These are phyloP conservation scores for Strongylocentrotus purpuratus DNA, from an alignment of 35 echinoderm and acorn worm genomes.

Conservation along the genomic window DNA sequence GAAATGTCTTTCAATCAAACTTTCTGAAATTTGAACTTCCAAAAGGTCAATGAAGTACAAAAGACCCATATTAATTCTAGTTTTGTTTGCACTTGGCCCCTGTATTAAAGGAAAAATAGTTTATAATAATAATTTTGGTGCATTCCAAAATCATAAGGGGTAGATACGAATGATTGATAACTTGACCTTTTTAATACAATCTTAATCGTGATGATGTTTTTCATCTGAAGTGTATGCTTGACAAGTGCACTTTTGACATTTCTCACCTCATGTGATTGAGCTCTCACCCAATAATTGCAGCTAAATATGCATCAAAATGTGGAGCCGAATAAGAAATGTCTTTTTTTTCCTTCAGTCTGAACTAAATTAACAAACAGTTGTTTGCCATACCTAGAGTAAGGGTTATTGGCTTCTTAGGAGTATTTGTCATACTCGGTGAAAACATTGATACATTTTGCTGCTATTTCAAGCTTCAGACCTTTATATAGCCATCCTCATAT, in stretches of 20 bases:
- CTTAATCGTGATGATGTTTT: neutral
- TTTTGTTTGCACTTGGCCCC: neutral
- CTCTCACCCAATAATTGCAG: neutral
- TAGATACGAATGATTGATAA: neutral
- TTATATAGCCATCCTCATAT: no score
- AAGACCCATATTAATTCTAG: neutral
- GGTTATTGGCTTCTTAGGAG: neutral
- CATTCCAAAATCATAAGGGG: neutral
- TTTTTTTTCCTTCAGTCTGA: neutral
- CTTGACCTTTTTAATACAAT: neutral
- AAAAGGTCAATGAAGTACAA: neutral
- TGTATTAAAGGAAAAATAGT: neutral
- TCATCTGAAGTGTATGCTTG: neutral
- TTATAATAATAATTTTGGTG: neutral
- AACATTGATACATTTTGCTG: no score
- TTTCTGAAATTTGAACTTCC: neutral
- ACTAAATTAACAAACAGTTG: neutral
- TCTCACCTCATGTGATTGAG: neutral
- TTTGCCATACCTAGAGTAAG: neutral
- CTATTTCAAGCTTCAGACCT: no score
- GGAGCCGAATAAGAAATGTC: neutral
- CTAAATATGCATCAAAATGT: neutral
- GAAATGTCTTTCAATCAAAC: neutral
- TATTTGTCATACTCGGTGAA: no score
- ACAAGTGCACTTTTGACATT: neutral